These are phyloP conservation scores for Channa striata DNA, from an alignment of 2,797 vertebrate species.

Conservation along the genomic window DNA sequence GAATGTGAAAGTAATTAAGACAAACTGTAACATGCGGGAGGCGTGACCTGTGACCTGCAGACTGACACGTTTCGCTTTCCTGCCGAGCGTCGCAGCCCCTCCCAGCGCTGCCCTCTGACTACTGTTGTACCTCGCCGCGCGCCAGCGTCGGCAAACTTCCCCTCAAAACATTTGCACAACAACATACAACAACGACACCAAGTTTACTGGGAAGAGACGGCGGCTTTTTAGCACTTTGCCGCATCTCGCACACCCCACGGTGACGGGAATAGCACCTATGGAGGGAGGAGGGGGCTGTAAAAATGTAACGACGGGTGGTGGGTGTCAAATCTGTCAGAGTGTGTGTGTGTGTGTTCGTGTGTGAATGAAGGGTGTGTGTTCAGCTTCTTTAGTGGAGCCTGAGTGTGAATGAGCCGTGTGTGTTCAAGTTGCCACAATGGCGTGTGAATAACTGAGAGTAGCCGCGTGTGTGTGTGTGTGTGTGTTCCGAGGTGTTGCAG, in stretches of 20 bases:
- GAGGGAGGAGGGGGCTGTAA: constrained; percentile 56
- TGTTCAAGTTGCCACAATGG: constrained; percentile 28
- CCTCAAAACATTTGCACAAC: constrained; percentile 74
- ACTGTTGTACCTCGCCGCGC: constrained; percentile 62
- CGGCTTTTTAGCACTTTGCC: constrained; percentile 66
- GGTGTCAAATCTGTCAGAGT: constrained; percentile 69
- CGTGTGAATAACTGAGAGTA: constrained; percentile 53
- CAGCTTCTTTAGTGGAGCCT: constrained; percentile 8
- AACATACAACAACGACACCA: constrained; percentile 55
- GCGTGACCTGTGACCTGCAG: constrained; percentile 49
- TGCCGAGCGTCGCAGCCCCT: constrained; percentile 1
- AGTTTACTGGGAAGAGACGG: constrained; percentile 59
- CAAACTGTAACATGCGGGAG: constrained; percentile 44
- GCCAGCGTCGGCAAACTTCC: constrained; percentile 61
- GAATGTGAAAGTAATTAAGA: constrained; percentile 52
- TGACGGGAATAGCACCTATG: constrained; percentile 65
- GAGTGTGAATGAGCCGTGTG: constrained; percentile 45
- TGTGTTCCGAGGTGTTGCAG: constrained; percentile 38
- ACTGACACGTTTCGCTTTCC: constrained; percentile 32
- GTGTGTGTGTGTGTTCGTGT: constrained; percentile 15
- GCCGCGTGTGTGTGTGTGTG: constrained; percentile 24
- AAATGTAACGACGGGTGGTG: constrained; percentile 58
- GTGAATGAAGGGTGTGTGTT: constrained; percentile 18
- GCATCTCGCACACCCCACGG: constrained; percentile 57
- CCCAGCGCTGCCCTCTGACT: constrained; percentile 46